Evolutionary conservation across 2,797 vertebrate species (phyloP).

Genomic region (Gallinago solitaria): DNA sequence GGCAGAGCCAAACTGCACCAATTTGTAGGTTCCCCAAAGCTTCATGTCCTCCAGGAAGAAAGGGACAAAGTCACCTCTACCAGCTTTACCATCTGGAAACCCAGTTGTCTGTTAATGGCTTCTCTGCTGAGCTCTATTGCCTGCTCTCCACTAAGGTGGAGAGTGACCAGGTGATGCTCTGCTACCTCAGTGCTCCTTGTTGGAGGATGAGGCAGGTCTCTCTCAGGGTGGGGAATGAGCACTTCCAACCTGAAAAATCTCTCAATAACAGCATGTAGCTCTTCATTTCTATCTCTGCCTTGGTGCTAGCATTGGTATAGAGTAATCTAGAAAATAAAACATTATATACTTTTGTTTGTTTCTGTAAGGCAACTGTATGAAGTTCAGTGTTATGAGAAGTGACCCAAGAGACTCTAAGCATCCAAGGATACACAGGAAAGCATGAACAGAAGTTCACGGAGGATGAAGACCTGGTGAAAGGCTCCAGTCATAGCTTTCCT

Average conservation of each 20-base stretch:
- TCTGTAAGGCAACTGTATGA: neutral
- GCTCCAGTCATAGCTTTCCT: neutral
- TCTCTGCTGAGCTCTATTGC: neutral
- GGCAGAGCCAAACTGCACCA: neutral
- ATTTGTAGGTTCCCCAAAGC: neutral
- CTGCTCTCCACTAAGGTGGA: neutral
- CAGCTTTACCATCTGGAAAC: neutral
- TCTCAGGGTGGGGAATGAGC: neutral
- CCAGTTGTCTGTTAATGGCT: accelerated
- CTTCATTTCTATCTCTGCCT: neutral
- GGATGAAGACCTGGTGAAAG: neutral
- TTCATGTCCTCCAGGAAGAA: neutral
- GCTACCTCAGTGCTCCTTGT: neutral
- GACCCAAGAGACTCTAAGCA: neutral
- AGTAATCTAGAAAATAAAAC: neutral
- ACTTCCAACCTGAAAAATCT: neutral
- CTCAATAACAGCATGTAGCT: neutral
- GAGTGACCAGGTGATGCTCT: neutral
- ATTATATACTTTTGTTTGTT: neutral
- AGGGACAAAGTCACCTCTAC: neutral
- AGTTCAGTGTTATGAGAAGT: neutral
- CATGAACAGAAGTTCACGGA: neutral
- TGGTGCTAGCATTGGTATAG: neutral
- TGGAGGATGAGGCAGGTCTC: neutral
- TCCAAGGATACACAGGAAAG: neutral